Evolutionary conservation across 2,797 vertebrate genomes (phyloP).

Genomic region (Peromyscus aztecus): DNA sequence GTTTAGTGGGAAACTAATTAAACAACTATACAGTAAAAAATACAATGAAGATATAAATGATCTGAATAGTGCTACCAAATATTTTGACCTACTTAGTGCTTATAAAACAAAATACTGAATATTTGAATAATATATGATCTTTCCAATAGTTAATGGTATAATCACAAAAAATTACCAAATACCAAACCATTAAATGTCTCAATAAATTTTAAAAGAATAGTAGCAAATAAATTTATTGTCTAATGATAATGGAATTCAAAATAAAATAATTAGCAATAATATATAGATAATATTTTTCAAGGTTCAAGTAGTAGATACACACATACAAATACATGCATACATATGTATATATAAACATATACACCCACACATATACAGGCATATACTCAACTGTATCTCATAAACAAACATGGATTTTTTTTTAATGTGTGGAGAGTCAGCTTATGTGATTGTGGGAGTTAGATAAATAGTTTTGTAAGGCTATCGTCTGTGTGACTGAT

Average conservation of each 20-base stretch:
- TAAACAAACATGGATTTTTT: background rate
- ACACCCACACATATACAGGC: accelerated
- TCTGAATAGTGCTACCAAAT: background rate
- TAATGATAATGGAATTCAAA: background rate
- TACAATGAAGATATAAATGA: background rate
- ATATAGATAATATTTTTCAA: background rate
- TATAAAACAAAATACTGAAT: background rate
- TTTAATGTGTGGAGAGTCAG: background rate
- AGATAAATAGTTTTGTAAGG: too few relatives aligned
- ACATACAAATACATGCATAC: background rate
- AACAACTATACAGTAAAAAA: background rate
- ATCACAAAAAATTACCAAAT: background rate
- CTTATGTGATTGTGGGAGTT: background rate
- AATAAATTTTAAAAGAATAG: background rate
- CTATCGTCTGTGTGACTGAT: background rate
- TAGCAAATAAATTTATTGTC: background rate
- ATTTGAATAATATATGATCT: background rate
- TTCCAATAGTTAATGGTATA: background rate
- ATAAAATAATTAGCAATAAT: background rate
- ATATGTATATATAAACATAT: too few relatives aligned
- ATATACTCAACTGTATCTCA: background rate
- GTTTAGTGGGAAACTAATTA: background rate
- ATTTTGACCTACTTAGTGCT: background rate
- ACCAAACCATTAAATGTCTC: background rate
- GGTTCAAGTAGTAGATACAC: background rate